phyloP scores from a whole-genome alignment of 2,113 vertebrate genomes.

The Microcebus ravelobensis region DNA sequence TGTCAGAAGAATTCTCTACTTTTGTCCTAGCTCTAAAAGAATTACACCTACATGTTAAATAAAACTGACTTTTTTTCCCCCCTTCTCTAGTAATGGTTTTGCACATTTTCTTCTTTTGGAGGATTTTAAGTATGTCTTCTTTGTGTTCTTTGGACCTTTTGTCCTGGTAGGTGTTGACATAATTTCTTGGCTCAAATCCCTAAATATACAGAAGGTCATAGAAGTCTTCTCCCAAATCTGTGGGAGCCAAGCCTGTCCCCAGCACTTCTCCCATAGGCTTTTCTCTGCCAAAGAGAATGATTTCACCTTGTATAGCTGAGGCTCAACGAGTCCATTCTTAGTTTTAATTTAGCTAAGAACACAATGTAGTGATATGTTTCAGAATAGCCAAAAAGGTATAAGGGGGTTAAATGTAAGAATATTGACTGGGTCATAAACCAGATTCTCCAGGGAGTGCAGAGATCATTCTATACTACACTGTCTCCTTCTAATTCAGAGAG shows the following conservation, averaged over 20 bases:
- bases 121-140: not conserved
- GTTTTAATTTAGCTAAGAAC: not conserved
- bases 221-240: not conserved
- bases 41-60: constrained; percentile 39
- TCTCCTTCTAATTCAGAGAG: not conserved
- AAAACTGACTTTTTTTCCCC: not conserved
- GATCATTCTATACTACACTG: not conserved
- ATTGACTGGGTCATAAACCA: not conserved
- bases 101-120: not conserved
- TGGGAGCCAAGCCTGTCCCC: not conserved
- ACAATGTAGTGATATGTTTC: not conserved
- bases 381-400: not conserved
- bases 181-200: constrained; percentile 40
- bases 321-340: not conserved
- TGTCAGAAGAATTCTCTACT: constrained; percentile 30
- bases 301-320: not conserved
- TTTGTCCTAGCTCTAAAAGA: not conserved
- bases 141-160: not conserved
- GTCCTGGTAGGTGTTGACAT: not conserved
- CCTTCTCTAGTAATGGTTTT: not conserved
- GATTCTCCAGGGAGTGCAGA: not conserved
- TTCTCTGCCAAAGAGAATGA: constrained; percentile 30
- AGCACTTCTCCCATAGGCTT: not conserved
- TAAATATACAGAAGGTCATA: not conserved
- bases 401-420: not conserved